Evolutionary conservation across 2,797 vertebrate genomes (phyloP).

Genomic region (Danionella dracula): DNA sequence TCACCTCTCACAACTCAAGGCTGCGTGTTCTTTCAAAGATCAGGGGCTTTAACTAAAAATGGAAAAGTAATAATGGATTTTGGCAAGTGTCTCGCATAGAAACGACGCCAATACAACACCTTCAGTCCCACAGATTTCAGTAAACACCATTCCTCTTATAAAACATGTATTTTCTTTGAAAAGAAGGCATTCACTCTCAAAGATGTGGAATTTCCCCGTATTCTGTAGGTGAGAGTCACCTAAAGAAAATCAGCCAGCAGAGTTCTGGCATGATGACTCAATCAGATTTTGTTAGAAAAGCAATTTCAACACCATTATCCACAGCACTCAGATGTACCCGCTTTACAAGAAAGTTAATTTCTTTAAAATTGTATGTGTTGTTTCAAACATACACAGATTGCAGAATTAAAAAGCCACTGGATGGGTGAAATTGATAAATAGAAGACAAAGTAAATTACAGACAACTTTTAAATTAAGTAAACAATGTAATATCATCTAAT

Average conservation of each 20-base stretch:
- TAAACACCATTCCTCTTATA: neutral
- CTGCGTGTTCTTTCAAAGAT: too few relatives aligned
- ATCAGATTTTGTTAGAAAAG: slow-evolving; percentile 12
- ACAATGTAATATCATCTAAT: neutral
- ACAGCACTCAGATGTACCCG: neutral
- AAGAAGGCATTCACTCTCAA: neutral
- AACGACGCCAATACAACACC: neutral
- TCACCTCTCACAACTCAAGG: neutral
- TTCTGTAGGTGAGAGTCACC: neutral
- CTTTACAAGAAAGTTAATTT: neutral
- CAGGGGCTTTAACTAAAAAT: too few relatives aligned
- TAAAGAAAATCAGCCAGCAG: neutral
- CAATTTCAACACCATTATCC: slow-evolving; percentile 17
- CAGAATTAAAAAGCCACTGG: neutral
- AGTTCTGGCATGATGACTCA: neutral
- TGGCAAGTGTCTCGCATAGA: neutral
- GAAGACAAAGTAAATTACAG: neutral
- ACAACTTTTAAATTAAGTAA: too few relatives aligned
- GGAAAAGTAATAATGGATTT: neutral
- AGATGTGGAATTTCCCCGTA: neutral
- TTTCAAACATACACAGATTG: neutral
- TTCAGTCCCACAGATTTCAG: neutral
- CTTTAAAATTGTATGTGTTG: neutral
- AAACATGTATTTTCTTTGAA: neutral
- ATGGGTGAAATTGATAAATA: neutral